These are phyloP conservation scores for Heteractis magnifica DNA, from an alignment of 92 coral and sea anemone genomes.

Conservation along the genomic window DNA sequence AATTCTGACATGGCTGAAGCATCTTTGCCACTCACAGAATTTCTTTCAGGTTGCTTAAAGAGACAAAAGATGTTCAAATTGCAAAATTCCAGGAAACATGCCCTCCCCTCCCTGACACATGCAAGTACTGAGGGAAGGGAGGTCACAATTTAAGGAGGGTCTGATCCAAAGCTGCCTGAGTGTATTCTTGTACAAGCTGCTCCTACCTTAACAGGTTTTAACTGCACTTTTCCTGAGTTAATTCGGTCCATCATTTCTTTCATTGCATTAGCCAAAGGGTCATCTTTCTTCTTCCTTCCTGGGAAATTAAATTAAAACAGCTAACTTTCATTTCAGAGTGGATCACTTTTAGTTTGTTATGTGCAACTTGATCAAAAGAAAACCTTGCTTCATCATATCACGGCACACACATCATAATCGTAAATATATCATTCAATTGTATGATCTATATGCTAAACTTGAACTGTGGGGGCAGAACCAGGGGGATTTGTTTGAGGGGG, in stretches of 20 bases:
- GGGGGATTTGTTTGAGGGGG: too few species aligned
- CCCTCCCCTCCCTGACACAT: background rate
- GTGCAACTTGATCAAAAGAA: too few species aligned
- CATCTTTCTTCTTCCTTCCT: constrained; percentile 42
- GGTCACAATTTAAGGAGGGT: too few species aligned
- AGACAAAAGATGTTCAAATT: background rate
- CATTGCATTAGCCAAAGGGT: constrained; percentile 84
- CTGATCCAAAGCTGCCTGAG: too few species aligned
- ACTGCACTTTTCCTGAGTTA: constrained; percentile 72
- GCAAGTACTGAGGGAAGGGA: too few species aligned
- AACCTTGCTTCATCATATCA: too few species aligned
- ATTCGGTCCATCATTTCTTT: constrained; percentile 95
- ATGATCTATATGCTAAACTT: too few species aligned
- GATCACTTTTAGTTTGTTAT: too few species aligned
- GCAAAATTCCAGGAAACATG: background rate
- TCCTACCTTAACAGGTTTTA: constrained; percentile 66
- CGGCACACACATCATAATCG: too few species aligned
- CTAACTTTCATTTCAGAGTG: background rate
- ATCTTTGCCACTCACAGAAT: constrained; percentile 17
- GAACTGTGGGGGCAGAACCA: too few species aligned
- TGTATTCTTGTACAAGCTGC: background rate
- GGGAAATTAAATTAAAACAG: background rate
- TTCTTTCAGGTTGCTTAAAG: constrained; percentile 5
- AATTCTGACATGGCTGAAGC: constrained; percentile 73
- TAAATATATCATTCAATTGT: too few species aligned